Evolutionary conservation across 2,113 vertebrate genomes (phyloP).

Genomic region (Hiodon alosoides): DNA sequence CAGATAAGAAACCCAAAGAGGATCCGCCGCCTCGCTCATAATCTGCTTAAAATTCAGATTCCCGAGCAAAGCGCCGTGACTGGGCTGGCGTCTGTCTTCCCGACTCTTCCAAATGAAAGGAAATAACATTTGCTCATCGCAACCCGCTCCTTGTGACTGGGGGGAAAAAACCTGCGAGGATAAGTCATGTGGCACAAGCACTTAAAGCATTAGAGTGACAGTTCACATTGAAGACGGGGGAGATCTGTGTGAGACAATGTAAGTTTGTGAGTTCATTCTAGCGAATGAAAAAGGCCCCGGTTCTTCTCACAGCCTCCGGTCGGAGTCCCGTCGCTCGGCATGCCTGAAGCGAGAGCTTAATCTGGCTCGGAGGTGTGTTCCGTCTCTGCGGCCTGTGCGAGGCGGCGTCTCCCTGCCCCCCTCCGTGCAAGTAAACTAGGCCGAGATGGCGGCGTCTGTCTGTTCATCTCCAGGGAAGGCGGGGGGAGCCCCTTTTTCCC

Average conservation of each 20-base stretch:
- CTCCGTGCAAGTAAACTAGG: slow-evolving; percentile 6
- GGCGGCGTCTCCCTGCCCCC: background rate
- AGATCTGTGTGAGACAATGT: no score
- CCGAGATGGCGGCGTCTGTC: slow-evolving; percentile 10
- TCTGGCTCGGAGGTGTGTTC: background rate
- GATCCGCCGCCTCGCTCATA: no score
- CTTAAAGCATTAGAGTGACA: no score
- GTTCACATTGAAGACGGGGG: no score
- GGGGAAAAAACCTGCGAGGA: background rate
- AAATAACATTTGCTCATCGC: background rate
- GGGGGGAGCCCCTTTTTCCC: no score
- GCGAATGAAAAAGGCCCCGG: no score
- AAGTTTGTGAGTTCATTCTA: no score
- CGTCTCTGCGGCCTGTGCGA: background rate
- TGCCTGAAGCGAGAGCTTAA: background rate
- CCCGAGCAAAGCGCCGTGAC: no score
- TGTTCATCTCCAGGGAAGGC: background rate
- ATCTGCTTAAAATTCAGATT: no score
- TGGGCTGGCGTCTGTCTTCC: background rate
- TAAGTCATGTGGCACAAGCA: background rate
- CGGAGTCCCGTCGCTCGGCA: background rate
- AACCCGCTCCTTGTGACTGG: background rate
- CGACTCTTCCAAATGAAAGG: background rate
- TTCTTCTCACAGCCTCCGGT: no score
- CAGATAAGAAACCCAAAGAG: background rate